Evolutionary conservation across 2,113 vertebrate genomes (phyloP).

Genomic region (Phasianus colchicus): DNA sequence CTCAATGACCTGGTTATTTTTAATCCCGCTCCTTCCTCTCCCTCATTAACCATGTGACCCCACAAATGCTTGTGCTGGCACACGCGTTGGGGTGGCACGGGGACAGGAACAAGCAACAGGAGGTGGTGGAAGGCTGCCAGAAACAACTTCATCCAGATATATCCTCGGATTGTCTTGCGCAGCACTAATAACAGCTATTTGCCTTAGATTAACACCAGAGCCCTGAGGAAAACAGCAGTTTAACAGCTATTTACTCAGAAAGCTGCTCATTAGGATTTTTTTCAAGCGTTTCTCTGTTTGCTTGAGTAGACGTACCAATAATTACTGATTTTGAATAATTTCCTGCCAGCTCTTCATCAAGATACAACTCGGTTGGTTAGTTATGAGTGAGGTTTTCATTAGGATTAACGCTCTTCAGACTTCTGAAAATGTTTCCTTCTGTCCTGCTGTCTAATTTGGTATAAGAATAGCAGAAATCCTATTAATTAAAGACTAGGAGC

Average conservation of each 20-base stretch:
- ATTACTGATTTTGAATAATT: constrained; percentile 1
- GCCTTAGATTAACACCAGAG: not conserved
- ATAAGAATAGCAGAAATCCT: constrained; percentile 17
- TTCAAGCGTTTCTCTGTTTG: not conserved
- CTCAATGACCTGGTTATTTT: constrained; percentile 4
- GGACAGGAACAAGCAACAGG: constrained; percentile 18
- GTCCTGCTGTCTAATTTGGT: constrained; percentile 43
- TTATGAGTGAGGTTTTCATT: constrained; percentile 24
- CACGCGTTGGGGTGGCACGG: not conserved
- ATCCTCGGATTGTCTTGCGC: not conserved
- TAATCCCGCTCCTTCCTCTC: constrained; percentile 35
- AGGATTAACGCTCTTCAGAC: constrained; percentile 40
- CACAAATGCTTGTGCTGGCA: not conserved
- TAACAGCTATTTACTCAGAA: not conserved
- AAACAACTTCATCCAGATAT: not conserved
- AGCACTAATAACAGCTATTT: not conserved
- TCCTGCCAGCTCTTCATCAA: not conserved
- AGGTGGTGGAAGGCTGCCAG: not conserved
- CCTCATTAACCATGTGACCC: not conserved
- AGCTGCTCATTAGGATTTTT: constrained; percentile 3
- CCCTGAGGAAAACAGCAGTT: not conserved
- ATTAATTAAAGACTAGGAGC: constrained; percentile 13
- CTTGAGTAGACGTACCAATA: not conserved
- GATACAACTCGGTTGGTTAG: not conserved
- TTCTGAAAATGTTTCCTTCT: constrained; percentile 21